A percentile compares a stretch with the other conserved stretches of the same genome.
Conservation (phyloP, 2,797 vertebrate genomes). For the Labroides dimidiatus region DNA sequence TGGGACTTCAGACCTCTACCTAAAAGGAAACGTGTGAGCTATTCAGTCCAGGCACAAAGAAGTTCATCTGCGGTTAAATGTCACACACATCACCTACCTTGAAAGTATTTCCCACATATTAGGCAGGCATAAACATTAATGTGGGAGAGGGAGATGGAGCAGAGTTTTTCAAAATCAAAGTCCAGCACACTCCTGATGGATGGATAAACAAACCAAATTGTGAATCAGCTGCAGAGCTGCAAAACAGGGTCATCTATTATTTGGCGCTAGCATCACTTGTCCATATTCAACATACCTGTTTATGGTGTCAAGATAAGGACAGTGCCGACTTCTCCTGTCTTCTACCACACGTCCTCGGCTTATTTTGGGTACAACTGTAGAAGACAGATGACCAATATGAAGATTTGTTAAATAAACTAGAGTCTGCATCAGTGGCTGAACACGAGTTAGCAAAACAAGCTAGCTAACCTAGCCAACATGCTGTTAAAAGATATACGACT, state of each 20-base stretch:
- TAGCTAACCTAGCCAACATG: constrained; percentile 8
- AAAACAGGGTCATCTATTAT: constrained; percentile 5
- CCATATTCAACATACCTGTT: constrained; percentile 84
- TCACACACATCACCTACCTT: constrained; percentile 82
- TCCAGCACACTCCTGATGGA: constrained; percentile 92
- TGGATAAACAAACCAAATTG: constrained; percentile 4
- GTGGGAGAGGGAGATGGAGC: constrained; percentile 96
- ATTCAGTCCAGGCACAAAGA: constrained; percentile 1
- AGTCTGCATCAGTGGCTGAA: not conserved
- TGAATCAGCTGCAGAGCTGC: not conserved
- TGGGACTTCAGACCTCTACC: constrained; percentile 96
- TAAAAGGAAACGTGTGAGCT: constrained; percentile 52
- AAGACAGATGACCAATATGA: not conserved
- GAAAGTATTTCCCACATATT: constrained; percentile 97
- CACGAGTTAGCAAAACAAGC: constrained; percentile 34
- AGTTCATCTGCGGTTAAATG: not conserved
- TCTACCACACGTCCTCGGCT: constrained; percentile 82
- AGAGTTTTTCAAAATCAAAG: constrained; percentile 98
- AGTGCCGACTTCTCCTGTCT: constrained; percentile 94
- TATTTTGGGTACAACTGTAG: constrained; percentile 81
- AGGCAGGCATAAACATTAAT: constrained; percentile 97
- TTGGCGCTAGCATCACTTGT: not conserved
- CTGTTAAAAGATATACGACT: not conserved
- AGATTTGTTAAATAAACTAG: fast-evolving
- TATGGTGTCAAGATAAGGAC: constrained; percentile 96